These are phyloP conservation scores for Anthopleura xanthogrammica DNA, from an alignment of 92 coral and sea anemone genomes.

Conservation along the genomic window DNA sequence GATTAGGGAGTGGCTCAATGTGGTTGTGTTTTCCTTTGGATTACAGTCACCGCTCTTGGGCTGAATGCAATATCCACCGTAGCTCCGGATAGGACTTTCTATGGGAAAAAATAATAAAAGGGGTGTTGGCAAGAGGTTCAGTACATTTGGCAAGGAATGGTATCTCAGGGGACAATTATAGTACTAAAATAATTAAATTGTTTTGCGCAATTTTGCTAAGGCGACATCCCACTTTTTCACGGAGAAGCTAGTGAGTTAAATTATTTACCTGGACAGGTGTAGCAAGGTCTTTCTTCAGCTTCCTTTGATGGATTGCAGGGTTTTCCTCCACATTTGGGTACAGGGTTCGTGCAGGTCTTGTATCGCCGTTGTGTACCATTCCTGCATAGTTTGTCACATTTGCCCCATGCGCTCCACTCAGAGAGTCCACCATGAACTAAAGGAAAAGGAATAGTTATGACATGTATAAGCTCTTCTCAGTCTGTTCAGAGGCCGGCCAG, in stretches of 20 bases:
- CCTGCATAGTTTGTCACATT: constrained; percentile 59
- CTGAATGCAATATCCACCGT: constrained; percentile 23
- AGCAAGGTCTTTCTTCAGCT: constrained; percentile 43
- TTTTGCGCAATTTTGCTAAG: too few relatives aligned
- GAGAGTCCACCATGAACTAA: constrained; percentile 18
- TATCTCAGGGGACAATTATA: too few relatives aligned
- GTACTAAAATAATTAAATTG: too few relatives aligned
- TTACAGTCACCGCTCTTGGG: constrained; percentile 25
- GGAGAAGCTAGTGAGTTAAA: too few relatives aligned
- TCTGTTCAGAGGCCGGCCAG: too few relatives aligned
- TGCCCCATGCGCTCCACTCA: constrained; percentile 62
- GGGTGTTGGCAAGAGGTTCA: too few relatives aligned
- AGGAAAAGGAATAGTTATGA: neutral
- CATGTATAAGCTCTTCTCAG: too few relatives aligned
- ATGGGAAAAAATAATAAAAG: neutral
- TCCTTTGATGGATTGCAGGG: constrained; percentile 25
- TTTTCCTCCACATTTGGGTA: constrained; percentile 63
- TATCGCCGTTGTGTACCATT: constrained; percentile 31
- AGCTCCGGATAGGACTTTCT: constrained; percentile 32
- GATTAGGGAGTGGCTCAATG: constrained; percentile 15
- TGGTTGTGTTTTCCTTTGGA: constrained; percentile 16
- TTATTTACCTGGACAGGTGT: constrained; percentile 48
- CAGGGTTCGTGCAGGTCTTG: constrained; percentile 57
- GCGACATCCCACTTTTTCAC: too few relatives aligned
- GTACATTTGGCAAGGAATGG: too few relatives aligned